Percentiles rank a stretch among this genome's conserved stretches.
phyloP scores from a whole-genome alignment of 2,113 vertebrate genomes.

The Campylomormyrus tamandua region DNA sequence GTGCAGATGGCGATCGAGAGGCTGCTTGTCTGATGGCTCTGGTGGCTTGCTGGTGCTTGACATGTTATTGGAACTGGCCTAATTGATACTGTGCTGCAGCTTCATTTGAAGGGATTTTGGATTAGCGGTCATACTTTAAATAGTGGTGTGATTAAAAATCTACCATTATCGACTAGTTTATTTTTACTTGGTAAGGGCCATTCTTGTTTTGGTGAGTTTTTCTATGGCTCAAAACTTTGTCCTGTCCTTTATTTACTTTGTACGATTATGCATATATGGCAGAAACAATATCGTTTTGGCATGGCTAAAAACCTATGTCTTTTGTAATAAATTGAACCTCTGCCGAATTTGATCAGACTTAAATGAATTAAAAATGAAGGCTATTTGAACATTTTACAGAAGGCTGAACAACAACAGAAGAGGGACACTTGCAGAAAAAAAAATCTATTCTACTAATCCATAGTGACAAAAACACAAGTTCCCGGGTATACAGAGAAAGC shows the following conservation, averaged over 20 bases:
- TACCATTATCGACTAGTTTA: neutral
- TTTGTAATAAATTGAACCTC: neutral
- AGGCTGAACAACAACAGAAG: neutral
- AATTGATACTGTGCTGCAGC: neutral
- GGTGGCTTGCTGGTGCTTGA: neutral
- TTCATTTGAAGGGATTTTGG: neutral
- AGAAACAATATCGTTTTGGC: neutral
- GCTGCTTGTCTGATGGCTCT: conserved; percentile 77
- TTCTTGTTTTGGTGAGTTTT: neutral
- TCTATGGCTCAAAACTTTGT: neutral
- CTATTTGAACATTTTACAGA: neutral
- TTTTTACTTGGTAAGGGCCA: neutral
- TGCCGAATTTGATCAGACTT: neutral
- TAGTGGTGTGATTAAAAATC: neutral
- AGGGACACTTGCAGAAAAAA: neutral
- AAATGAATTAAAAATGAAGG: neutral
- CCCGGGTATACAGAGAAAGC: neutral
- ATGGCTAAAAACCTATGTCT: neutral
- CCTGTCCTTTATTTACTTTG: neutral
- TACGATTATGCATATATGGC: neutral
- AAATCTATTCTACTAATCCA: neutral
- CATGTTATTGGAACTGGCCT: neutral
- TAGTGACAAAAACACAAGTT: neutral
- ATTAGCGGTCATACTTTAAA: neutral
- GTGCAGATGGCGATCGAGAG: conserved; percentile 90